Conservation (phyloP, 2,888 invertebrate genomes). For the Lepidonotus clava region DNA sequence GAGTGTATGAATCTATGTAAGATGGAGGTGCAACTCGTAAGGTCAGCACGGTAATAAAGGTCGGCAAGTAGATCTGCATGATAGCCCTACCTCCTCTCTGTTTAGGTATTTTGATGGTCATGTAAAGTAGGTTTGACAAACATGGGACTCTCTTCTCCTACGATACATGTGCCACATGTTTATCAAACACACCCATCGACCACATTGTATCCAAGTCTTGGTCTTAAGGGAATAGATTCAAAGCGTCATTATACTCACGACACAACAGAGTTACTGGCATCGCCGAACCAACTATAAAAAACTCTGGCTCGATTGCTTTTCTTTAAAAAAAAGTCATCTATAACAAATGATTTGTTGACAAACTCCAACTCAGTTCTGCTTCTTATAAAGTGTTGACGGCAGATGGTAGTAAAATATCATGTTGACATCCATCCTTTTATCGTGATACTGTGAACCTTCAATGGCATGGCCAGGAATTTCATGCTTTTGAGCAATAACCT, state of each 20-base stretch:
- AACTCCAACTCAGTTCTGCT: slow-evolving; percentile 10
- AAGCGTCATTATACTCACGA: background rate
- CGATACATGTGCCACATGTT: background rate
- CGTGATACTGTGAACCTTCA: background rate
- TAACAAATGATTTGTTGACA: slow-evolving; percentile 37
- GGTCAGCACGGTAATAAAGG: too few species aligned
- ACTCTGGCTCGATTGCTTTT: slow-evolving; percentile 21
- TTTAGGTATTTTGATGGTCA: background rate
- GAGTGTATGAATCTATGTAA: too few species aligned
- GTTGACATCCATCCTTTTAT: slow-evolving; percentile 37
- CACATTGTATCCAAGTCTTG: slow-evolving; percentile 1
- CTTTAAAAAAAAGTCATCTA: background rate
- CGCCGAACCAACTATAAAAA: slow-evolving; percentile 19
- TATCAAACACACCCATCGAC: background rate
- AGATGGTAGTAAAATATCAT: background rate
- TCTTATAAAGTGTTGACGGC: slow-evolving; percentile 44
- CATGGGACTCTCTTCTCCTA: background rate
- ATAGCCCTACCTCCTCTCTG: background rate
- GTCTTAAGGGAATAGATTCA: background rate
- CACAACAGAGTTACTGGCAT: background rate
- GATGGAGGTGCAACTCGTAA: too few species aligned
- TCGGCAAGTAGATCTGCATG: slow-evolving; percentile 27
- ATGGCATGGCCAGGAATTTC: slow-evolving; percentile 29
- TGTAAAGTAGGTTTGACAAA: background rate
- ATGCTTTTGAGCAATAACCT: slow-evolving; percentile 33